Evolutionary conservation across 1,140 invertebrate species (phyloP), one percentile per base, ranked within the genome.

Genomic region (Dreissena polymorpha): DNA sequence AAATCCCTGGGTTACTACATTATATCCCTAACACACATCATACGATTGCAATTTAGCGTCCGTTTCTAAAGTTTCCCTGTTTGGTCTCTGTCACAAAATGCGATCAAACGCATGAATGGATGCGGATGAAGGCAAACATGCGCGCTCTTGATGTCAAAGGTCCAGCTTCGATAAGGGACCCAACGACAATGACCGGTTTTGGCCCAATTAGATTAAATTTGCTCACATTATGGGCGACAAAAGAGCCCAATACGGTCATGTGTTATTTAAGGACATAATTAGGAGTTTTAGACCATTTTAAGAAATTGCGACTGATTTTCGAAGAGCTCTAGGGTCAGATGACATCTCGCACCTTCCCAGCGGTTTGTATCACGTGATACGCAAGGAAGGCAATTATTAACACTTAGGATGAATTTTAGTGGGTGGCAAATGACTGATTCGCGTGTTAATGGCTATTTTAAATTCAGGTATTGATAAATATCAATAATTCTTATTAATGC

Each of bases 181-280:
- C 71, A 12, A 39, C 25, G 72, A 82, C 79, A 82, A 82, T 72
- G 63, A 49, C 1, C 73, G 14, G 23, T 51, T 50, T 67, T 27
- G 69, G 29, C 65, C 51, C 79, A 82, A 82, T 82, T 82, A 82
- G 70, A 72, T 82, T 82, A 70, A 82, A 82, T 82, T 82, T 82
- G 79, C 71, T 82, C 55, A 10, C 39, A 29, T 74, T 72, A 51
- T 74, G 57, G 55, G 21, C 55, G 5, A 21, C 29, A 29, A 74
- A 51, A 67, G 60, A 6, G 60, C 67, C 72, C 79, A 82, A 82
- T 82, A 82, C 63, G 39, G 21, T 74, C 73, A 74, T 82, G 79
- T 82, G 79, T 82, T 82, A 82, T 82, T 82, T 82, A 73, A 74
- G 79, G 79, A 82, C 63, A 82, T 82, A 82, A 82, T 82, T 73